Percentiles rank a stretch among this genome's conserved stretches.
These are phyloP conservation scores for roundworm (Caenorhabditis elegans) DNA, from an alignment of 1,140 invertebrate genomes.

Conservation along the genomic window WBcel235 BX284602.5:3986001-3986500, in stretches of 20 bases:
- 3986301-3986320: conserved; percentile 5
- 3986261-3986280: neutral
- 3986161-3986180: neutral
- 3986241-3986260: neutral
- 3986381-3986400: too few relatives aligned
- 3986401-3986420: neutral
- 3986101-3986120: neutral
- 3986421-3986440: conserved; percentile 9
- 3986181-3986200: neutral
- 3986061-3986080: neutral
- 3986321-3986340: neutral
- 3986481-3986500: too few relatives aligned
- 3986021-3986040: neutral
- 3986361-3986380: neutral
- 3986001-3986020: too few relatives aligned
- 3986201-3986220: neutral
- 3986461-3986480: too few relatives aligned
- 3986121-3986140: neutral
- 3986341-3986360: neutral
- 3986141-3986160: neutral
- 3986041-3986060: neutral
- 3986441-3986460: conserved; percentile 14
- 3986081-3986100: neutral
- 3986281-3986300: neutral
- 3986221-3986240: neutral